phyloP scores from a whole-genome alignment of 2,888 invertebrate species.

The Vanessa cardui region DNA sequence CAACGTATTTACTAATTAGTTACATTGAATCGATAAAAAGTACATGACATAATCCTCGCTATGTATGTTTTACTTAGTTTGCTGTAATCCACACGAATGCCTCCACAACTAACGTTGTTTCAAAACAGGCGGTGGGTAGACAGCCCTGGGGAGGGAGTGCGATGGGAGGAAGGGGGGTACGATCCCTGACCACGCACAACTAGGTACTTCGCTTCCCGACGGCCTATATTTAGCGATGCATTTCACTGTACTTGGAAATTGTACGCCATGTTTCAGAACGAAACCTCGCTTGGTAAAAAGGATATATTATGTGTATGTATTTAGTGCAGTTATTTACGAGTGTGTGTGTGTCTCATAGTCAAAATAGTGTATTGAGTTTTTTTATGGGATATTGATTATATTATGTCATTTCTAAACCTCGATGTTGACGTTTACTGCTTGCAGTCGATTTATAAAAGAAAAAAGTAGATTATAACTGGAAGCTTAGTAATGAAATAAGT shows the following conservation, averaged over 20 bases:
- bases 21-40: background rate
- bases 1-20: background rate
- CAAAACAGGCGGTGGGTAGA: conserved; percentile 30
- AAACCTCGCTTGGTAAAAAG: conserved; percentile 30
- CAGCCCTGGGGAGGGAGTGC: conserved; percentile 46
- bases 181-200: conserved; percentile 79
- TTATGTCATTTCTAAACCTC: background rate
- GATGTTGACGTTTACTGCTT: no score
- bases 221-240: conserved; percentile 78
- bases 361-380: background rate
- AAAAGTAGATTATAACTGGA: no score
- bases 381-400: background rate
- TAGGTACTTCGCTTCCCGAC: conserved; percentile 54
- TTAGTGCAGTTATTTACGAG: background rate
- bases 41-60: conserved; percentile 12
- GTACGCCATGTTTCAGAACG: conserved; percentile 45
- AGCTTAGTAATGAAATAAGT: no score
- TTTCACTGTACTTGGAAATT: conserved; percentile 53
- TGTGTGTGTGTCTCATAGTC: background rate
- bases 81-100: conserved; percentile 21
- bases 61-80: conserved; percentile 21
- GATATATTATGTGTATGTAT: background rate
- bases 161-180: conserved; percentile 51
- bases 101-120: conserved; percentile 17
- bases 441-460: no score